A percentile compares a stretch with the other conserved stretches of the same genome.
Evolutionary conservation across 2,113 vertebrate species (phyloP).

Genomic region (Tursiops truncatus): DNA sequence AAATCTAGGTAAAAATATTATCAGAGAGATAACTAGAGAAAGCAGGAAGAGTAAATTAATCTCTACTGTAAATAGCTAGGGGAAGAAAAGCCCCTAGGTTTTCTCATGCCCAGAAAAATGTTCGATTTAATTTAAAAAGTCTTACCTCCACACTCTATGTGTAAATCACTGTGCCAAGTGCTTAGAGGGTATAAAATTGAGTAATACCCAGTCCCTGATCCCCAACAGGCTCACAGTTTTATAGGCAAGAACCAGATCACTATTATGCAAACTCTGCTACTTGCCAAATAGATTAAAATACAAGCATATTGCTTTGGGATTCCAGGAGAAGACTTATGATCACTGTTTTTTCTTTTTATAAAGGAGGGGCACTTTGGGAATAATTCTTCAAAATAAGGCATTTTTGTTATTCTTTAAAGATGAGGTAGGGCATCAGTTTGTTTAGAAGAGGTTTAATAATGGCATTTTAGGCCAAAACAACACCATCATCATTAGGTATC

Average conservation of each 20-base stretch:
- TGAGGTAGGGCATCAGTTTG: background rate
- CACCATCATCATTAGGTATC: background rate
- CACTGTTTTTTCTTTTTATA: background rate
- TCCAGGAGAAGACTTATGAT: background rate
- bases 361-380: background rate
- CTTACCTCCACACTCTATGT: background rate
- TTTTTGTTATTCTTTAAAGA: conserved; percentile 3
- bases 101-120: background rate
- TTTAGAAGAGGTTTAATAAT: background rate
- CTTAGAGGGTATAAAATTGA: background rate
- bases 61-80: background rate
- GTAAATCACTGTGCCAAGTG: background rate
- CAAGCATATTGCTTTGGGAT: background rate
- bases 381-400: background rate
- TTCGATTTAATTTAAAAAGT: conserved; percentile 14
- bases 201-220: background rate
- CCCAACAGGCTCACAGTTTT: background rate
- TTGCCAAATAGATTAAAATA: background rate
- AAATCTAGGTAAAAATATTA: background rate
- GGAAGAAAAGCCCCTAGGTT: background rate
- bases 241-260: background rate
- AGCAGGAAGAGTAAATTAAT: background rate
- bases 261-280: background rate
- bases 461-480: background rate
- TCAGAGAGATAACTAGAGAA: background rate